Base-by-base conservation (phyloP, 2,113 vertebrate genomes). In the Ibidorhyncha struthersii region DNA sequence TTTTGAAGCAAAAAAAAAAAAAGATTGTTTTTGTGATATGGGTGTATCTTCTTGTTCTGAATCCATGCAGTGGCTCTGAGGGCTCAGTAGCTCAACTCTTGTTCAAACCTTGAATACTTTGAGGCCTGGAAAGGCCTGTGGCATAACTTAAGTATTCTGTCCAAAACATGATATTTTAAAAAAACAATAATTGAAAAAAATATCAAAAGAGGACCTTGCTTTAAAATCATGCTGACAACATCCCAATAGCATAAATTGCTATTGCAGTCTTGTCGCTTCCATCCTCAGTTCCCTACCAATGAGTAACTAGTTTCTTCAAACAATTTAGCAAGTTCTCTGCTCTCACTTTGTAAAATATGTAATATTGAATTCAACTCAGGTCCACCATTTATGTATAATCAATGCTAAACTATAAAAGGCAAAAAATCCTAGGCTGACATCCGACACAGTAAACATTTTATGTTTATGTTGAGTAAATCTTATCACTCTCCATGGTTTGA, bases 51-150 rank as follows among this genome's bases (percentile, higher is more conserved):
- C 52, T 71, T 49, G 21, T 36, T 84, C 13, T n/a, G 41, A 93
- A 82, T 10, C 25, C 15, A 32, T 0, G 2, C 5, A 49, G 59
- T 3, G 32, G 45, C 47, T 71, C 22, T 1, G 5, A 79, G 30
- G 32, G 23, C 61, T 71, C 23, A 29, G 27, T 21, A 78, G 36
- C 36, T 40, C 23, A 81, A 59, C 7, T 23, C 47, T 32, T 63
- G 12, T n/a, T 80, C 14, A 36, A 69, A 59, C 16, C 34, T 17
- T 8, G 34, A 72, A 65, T 0, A 1, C 20, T 79, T n/a, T 66
- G 45, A 88, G 38, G 23, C 8, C 9, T 38, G 29, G 40, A 58
- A 38, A 80, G 21, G 62, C 34, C 45, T 53, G 34, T 27, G 47
- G 19, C 27, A 12, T 34, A 92, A 80, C 7, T 40, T 82, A 43